These are phyloP conservation scores for Cylloceria caligata DNA, from an alignment of 2,888 invertebrate species.

Conservation along the genomic window DNA sequence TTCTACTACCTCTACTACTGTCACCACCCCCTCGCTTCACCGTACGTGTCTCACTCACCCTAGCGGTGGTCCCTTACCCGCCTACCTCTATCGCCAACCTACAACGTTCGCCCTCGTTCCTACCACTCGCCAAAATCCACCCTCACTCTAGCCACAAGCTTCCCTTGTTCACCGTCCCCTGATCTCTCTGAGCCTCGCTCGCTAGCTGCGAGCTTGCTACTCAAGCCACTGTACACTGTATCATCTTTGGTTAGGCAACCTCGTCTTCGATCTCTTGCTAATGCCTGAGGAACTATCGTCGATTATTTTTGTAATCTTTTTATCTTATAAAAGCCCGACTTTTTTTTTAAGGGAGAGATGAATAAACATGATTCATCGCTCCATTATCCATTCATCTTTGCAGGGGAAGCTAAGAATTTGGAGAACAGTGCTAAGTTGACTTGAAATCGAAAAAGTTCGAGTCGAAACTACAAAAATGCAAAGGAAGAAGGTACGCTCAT, in stretches of 20 bases:
- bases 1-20: slow-evolving; percentile 18
- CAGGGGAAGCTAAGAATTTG: too few species aligned
- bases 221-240: slow-evolving; percentile 32
- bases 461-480: too few species aligned
- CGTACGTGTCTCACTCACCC: slow-evolving; percentile 48
- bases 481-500: too few species aligned
- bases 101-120: slow-evolving; percentile 16
- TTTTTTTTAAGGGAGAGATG: background rate
- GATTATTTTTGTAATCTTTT: slow-evolving; percentile 14
- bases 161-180: slow-evolving; percentile 39
- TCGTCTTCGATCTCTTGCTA: slow-evolving; percentile 41
- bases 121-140: slow-evolving; percentile 18
- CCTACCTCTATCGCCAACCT: slow-evolving; percentile 8
- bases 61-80: background rate
- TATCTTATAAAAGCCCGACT: background rate
- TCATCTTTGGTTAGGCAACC: slow-evolving; percentile 23
- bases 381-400: too few species aligned
- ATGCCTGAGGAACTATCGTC: slow-evolving; percentile 22
- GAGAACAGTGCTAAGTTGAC: too few species aligned
- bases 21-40: slow-evolving; percentile 68
- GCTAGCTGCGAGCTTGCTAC: slow-evolving; percentile 23
- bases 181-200: slow-evolving; percentile 23
- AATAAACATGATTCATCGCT: too few species aligned
- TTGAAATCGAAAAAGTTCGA: too few species aligned
- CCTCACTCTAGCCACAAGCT: slow-evolving; percentile 33